Conservation (phyloP, 2,113 vertebrate genomes). For the Lipotes vexillifer region DNA sequence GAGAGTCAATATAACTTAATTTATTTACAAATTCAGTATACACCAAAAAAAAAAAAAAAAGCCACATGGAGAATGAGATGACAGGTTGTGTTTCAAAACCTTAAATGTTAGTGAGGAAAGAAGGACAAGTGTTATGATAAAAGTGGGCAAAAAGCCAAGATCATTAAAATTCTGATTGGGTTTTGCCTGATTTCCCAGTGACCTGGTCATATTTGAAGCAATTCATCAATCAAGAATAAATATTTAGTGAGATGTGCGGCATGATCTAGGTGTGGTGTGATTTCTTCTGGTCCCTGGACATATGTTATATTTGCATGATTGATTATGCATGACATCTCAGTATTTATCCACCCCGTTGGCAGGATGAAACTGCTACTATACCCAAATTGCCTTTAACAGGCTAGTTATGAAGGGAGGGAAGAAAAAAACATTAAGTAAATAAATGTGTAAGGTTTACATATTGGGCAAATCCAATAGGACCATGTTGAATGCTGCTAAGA, state of each 20-base stretch:
- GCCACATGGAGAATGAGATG: neutral
- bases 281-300: constrained; percentile 51
- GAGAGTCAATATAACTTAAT: constrained; percentile 3
- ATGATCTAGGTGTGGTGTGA: constrained; percentile 51
- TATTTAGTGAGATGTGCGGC: constrained; percentile 49
- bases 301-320: constrained; percentile 58
- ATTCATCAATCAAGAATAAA: constrained; percentile 70
- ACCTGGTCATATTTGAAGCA: constrained; percentile 61
- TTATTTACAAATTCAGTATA: constrained; percentile 10
- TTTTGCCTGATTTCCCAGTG: constrained; percentile 50
- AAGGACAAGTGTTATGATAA: neutral
- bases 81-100: constrained; percentile 14
- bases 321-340: constrained; percentile 8
- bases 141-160: constrained; percentile 26
- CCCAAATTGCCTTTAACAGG: constrained; percentile 36
- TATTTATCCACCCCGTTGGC: constrained; percentile 33
- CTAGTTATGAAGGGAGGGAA: neutral
- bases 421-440: neutral
- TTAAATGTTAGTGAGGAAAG: constrained; percentile 12
- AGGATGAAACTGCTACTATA: neutral
- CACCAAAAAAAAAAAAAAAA: neutral
- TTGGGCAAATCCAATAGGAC: neutral
- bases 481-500: neutral
- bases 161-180: constrained; percentile 55
- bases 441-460: neutral